These are phyloP conservation scores for Sebastolobus alascanus DNA, from an alignment of 2,797 vertebrate genomes.

Conservation along the genomic window DNA sequence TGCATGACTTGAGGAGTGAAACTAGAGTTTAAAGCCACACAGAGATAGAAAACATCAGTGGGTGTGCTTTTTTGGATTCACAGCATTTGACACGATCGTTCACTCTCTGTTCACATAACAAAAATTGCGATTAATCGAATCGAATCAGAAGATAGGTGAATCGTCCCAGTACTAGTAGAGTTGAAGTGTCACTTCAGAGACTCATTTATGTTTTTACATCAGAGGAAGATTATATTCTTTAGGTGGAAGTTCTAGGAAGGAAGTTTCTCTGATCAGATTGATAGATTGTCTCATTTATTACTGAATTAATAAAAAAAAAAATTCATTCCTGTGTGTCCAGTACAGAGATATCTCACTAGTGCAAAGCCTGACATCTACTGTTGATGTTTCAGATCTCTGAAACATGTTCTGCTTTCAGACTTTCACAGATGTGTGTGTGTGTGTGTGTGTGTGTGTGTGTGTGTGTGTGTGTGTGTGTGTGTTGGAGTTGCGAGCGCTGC, in stretches of 20 bases:
- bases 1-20: slow-evolving; percentile 13
- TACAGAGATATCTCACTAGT: background rate
- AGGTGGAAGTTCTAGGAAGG: background rate
- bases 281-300: too few species aligned
- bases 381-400: background rate
- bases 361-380: background rate
- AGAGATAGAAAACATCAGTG: background rate
- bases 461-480: slow-evolving; percentile 6
- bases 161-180: too few species aligned
- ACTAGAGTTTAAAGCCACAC: background rate
- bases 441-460: background rate
- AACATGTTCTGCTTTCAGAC: too few species aligned
- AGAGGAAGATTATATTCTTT: background rate
- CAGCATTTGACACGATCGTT: background rate
- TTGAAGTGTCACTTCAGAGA: background rate
- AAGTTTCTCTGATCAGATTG: too few species aligned
- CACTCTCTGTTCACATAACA: too few species aligned
- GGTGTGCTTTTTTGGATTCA: too few species aligned
- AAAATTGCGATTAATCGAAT: too few species aligned
- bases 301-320: too few species aligned
- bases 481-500: slow-evolving; percentile 18
- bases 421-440: background rate
- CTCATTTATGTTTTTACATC: background rate
- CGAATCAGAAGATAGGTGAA: too few species aligned
- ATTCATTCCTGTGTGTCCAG: rapidly evolving